Conservation (phyloP, 2,797 vertebrate species). For the Pseudochromis fuscus region DNA sequence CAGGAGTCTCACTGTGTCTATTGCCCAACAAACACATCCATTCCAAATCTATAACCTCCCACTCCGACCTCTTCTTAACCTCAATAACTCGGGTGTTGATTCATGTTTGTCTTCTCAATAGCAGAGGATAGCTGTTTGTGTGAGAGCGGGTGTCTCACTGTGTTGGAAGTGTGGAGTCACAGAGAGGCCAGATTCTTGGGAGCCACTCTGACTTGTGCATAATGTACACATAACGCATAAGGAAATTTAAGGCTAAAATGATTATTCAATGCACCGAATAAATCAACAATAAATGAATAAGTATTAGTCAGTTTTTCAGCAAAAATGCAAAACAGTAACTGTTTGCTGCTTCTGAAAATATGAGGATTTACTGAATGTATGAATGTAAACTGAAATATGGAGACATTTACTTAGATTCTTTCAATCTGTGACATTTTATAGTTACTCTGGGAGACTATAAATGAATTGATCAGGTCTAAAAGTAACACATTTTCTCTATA, state of each 20-base stretch:
- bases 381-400: background rate
- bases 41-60: constrained; percentile 58
- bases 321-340: background rate
- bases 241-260: background rate
- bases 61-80: constrained; percentile 50
- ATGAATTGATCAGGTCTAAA: no score
- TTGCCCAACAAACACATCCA: constrained; percentile 59
- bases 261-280: background rate
- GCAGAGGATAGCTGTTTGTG: constrained; percentile 10
- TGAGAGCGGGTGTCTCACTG: background rate
- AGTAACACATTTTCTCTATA: no score
- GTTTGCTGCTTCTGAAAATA: background rate
- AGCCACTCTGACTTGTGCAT: background rate
- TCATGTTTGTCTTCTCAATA: constrained; percentile 57
- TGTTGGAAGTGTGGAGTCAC: constrained; percentile 1
- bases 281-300: background rate
- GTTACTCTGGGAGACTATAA: background rate
- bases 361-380: background rate
- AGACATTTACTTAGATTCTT: background rate
- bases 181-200: background rate
- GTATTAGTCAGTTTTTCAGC: background rate
- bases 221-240: background rate
- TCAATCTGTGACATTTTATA: background rate
- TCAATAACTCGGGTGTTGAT: constrained; percentile 54
- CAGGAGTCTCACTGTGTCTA: constrained; percentile 54